Conservation (phyloP, 1,140 invertebrate species). For the Saccostrea echinata region DNA sequence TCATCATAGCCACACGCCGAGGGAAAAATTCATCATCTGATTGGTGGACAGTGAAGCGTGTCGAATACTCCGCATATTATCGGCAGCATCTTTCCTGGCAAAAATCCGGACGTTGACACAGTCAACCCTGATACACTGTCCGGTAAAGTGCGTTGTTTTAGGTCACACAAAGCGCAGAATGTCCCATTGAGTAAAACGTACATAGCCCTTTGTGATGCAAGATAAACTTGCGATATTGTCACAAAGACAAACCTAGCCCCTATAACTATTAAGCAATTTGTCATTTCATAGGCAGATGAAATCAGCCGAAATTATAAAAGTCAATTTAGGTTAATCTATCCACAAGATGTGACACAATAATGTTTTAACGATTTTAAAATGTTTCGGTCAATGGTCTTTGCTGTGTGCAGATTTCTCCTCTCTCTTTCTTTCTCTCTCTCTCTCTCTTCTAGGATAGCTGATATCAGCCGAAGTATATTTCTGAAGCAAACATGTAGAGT, state of each 20-base stretch:
- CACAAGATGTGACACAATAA: neutral
- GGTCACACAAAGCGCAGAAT: neutral
- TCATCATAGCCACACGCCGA: neutral
- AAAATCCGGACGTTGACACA: neutral
- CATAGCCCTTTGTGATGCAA: neutral
- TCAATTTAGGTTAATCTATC: neutral
- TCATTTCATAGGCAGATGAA: neutral
- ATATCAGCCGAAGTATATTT: too few relatives aligned
- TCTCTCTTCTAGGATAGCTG: neutral
- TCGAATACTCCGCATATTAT: neutral
- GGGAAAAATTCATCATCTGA: slow-evolving; percentile 6
- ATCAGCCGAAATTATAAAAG: neutral
- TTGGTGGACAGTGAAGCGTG: slow-evolving; percentile 4
- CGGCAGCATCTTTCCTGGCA: slow-evolving; percentile 19
- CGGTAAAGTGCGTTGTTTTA: neutral
- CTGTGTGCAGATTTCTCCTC: neutral
- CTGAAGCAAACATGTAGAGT: too few relatives aligned
- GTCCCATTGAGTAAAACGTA: neutral
- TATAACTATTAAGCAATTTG: neutral
- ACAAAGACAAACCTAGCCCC: neutral
- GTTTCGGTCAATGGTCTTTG: slow-evolving; percentile 1
- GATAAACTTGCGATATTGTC: neutral
- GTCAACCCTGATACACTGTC: neutral
- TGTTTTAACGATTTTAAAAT: neutral
- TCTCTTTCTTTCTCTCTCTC: neutral